phyloP scores from a whole-genome alignment of 2,888 invertebrate species.

The Philereme transversata region DNA sequence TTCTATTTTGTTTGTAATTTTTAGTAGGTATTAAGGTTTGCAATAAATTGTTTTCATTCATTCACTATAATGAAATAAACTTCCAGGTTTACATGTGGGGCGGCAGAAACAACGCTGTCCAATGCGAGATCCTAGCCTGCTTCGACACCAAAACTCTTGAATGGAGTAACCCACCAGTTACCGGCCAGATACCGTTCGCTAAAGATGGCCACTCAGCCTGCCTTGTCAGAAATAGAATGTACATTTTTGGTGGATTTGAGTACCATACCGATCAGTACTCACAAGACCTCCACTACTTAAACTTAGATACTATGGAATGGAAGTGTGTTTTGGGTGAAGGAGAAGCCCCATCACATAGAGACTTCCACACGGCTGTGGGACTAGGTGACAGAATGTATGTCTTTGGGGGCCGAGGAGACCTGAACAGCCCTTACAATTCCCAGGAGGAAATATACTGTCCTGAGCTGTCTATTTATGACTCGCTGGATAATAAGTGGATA shows the following conservation, averaged over 20 bases:
- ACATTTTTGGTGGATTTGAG: constrained; percentile 96
- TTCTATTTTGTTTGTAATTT: no score
- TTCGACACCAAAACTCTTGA: constrained; percentile 89
- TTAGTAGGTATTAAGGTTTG: no score
- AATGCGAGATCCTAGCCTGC: constrained; percentile 91
- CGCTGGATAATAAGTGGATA: constrained; percentile 88
- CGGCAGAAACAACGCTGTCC: constrained; percentile 92
- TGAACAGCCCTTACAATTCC: constrained; percentile 76
- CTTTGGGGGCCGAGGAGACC: constrained; percentile 94
- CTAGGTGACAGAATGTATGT: constrained; percentile 92
- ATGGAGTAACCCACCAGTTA: constrained; percentile 87
- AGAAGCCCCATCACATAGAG: constrained; percentile 88
- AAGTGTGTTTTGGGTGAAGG: constrained; percentile 85
- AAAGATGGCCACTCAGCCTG: constrained; percentile 97
- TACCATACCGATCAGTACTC: constrained; percentile 92
- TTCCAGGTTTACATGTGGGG: constrained; percentile 93
- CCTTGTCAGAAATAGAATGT: constrained; percentile 91
- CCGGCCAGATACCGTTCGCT: constrained; percentile 90
- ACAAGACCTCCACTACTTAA: constrained; percentile 89
- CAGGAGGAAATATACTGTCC: constrained; percentile 91
- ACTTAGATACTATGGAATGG: constrained; percentile 90
- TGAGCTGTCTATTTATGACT: constrained; percentile 90
- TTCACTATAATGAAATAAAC: background rate
- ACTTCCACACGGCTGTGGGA: constrained; percentile 94
- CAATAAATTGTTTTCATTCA: no score